Base-by-base conservation (phyloP, 2,888 invertebrate genomes). In the Hoplodrina blanda region DNA sequence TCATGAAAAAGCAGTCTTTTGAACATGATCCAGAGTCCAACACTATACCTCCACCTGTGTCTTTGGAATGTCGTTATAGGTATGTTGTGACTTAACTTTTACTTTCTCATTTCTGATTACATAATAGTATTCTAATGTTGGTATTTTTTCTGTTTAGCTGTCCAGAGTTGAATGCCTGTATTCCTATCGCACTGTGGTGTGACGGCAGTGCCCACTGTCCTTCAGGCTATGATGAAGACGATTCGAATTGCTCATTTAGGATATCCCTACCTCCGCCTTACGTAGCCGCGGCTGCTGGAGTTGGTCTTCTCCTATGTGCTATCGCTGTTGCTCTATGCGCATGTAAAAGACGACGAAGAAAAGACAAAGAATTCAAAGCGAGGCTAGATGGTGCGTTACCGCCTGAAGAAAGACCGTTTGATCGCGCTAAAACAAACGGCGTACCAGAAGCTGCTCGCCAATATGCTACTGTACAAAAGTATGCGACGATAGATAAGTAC, bases 151-250 rank as follows among this genome's bases (percentile, higher is more conserved):
- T 85, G 89, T 92, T 64, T 93, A 98, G 98, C 88, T 98, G 98
- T 86, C 98, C 98, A 0, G 98, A 98, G 89, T 93, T 98, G 63
- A 97, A 98, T 76, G 98, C 98, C 0, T 98, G 98, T 90, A 98
- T 98, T 85, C 97, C 97, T 76, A 96, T 97, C 1, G 97, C 97
- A 2, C 90, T 98, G 6, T 98, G 98, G 98, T 98, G 98, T 91
- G 98, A 98, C 89, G 98, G 98, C 0, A 96, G 97, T 54, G 95
- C 97, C 2, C 98, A 98, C 87, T 98, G 98, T 88, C 98, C 98
- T 17, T 98, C 98, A 6, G 98, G 98, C 2, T 98, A 97, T 91
- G 98, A 98, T 89, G 98, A 98, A 93, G 97, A 97, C 80, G 98
- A 98, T 85, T 96, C 97, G 1, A 98, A 98, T 87, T 98, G 98